Percentiles rank a stretch among this genome's conserved stretches.
Evolutionary conservation across 2,797 vertebrate species (phyloP).

Genomic region (Nasua narica): DNA sequence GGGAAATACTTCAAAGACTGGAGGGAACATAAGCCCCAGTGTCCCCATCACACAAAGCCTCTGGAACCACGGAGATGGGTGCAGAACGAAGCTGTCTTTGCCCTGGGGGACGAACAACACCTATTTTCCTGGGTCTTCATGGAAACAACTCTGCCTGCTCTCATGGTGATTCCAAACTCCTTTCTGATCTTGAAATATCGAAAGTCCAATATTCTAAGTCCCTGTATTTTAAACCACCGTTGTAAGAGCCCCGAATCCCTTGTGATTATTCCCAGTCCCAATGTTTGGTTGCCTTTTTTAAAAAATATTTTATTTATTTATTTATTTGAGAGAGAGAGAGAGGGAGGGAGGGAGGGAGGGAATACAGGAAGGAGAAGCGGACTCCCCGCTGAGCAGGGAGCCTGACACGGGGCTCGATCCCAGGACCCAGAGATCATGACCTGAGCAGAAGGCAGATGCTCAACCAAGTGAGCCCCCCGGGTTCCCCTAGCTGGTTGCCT

Average conservation of each 20-base stretch:
- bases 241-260: not conserved
- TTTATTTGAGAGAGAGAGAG: too few relatives aligned
- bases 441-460: not conserved
- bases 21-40: not conserved
- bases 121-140: not conserved
- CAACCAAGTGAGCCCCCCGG: not conserved
- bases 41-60: not conserved
- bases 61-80: not conserved
- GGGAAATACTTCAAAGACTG: not conserved
- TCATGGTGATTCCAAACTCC: not conserved
- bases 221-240: not conserved
- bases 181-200: conserved; percentile 3
- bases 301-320: not conserved
- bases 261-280: not conserved
- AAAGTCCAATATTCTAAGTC: not conserved
- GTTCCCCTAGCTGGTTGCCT: not conserved
- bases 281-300: not conserved
- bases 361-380: not conserved
- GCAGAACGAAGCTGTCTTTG: not conserved
- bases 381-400: not conserved
- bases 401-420: not conserved
- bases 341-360: too few relatives aligned
- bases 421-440: not conserved
- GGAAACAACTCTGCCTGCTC: not conserved
- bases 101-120: not conserved